Evolutionary conservation across 2,888 invertebrate genomes (phyloP).

Genomic region (Lobophora halterata): DNA sequence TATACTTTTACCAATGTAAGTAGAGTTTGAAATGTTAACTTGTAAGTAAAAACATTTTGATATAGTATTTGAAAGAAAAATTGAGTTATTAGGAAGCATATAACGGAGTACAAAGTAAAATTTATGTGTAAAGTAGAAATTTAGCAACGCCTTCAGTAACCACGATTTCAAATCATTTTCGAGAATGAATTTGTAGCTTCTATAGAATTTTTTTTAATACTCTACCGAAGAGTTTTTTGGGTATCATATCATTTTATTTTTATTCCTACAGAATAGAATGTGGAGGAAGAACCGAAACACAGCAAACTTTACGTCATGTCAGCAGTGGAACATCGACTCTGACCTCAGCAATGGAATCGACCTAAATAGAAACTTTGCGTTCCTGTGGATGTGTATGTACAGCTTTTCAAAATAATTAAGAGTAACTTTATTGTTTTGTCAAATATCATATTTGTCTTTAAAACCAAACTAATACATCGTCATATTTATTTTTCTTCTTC

Average conservation of each 20-base stretch:
- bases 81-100: too few relatives aligned
- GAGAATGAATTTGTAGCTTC: background rate
- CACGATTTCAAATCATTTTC: too few relatives aligned
- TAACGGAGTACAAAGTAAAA: too few relatives aligned
- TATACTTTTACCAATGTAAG: conserved; percentile 83
- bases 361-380: conserved; percentile 65
- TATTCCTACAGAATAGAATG: conserved; percentile 79
- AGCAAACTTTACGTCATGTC: conserved; percentile 42
- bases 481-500: background rate
- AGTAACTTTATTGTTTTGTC: too few relatives aligned
- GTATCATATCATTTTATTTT: background rate
- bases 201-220: background rate
- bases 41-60: background rate
- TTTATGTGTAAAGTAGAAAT: too few relatives aligned
- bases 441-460: too few relatives aligned
- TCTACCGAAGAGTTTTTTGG: background rate
- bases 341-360: conserved; percentile 66
- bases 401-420: too few relatives aligned
- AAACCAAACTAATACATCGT: too few relatives aligned
- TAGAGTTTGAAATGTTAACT: too few relatives aligned
- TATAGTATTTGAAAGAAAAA: too few relatives aligned
- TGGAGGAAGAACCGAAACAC: conserved; percentile 84
- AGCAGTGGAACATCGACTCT: conserved; percentile 35
- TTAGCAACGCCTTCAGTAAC: too few relatives aligned
- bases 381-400: conserved; percentile 60